Percentiles rank a stretch among this genome's conserved stretches.
Evolutionary conservation across 2,888 invertebrate species (phyloP).

Genomic region (Tiphia femorata): DNA sequence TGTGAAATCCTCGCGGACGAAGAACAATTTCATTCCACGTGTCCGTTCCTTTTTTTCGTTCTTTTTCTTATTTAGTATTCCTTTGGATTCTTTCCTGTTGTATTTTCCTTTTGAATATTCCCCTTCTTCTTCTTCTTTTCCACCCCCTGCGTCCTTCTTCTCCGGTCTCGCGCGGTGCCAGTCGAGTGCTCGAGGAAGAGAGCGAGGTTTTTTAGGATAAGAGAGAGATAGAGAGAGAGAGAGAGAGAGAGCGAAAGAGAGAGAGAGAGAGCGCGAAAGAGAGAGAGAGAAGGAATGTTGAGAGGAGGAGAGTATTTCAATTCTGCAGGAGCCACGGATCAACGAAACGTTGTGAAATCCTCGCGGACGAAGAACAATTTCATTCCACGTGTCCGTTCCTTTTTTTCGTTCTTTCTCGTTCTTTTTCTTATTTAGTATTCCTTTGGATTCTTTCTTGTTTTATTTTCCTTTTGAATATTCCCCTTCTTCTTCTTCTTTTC

Average conservation of each 20-base stretch:
- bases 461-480: no score
- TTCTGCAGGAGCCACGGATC: slow-evolving; percentile 12
- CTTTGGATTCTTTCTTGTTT: no score
- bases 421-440: no score
- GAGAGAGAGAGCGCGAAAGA: background rate
- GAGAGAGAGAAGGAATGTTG: background rate
- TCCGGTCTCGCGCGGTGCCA: no score
- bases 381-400: background rate
- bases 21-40: slow-evolving; percentile 10
- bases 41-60: background rate
- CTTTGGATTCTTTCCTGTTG: no score
- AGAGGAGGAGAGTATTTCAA: slow-evolving; percentile 13
- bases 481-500: background rate
- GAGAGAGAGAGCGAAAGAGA: no score
- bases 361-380: slow-evolving; percentile 11
- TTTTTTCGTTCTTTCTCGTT: background rate
- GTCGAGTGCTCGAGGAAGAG: no score
- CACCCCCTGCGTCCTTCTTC: background rate
- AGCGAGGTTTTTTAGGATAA: no score
- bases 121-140: background rate
- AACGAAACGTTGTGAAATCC: slow-evolving; percentile 12
- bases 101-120: no score
- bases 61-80: no score
- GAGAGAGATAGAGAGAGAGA: no score
- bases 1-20: slow-evolving; percentile 9